Evolutionary conservation across 1,140 invertebrate species (phyloP).

Genomic region (Vollenhovia emeryi): DNA sequence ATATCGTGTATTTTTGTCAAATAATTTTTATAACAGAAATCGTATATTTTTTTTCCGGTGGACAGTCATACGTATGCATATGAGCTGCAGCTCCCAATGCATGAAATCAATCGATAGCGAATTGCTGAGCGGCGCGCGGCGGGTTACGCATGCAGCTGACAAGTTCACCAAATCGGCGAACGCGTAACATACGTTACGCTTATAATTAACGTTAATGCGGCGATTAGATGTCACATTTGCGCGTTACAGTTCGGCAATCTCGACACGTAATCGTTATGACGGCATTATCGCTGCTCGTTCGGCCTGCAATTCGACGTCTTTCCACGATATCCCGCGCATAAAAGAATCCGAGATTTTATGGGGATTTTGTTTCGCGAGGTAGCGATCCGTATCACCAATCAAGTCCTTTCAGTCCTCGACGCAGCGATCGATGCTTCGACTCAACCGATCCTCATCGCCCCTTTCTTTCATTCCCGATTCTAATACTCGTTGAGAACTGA

Average conservation of each 20-base stretch:
- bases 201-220: slow-evolving; percentile 55
- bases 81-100: neutral
- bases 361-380: slow-evolving; percentile 63
- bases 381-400: slow-evolving; percentile 68
- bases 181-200: slow-evolving; percentile 43
- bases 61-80: neutral
- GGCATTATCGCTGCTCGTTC: slow-evolving; percentile 38
- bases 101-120: slow-evolving; percentile 29
- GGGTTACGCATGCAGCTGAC: slow-evolving; percentile 30
- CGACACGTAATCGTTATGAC: slow-evolving; percentile 41
- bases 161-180: slow-evolving; percentile 41
- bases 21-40: neutral
- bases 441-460: neutral
- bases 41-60: neutral
- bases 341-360: slow-evolving; percentile 59
- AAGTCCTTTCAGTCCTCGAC: slow-evolving; percentile 64
- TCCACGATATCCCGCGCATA: slow-evolving; percentile 7
- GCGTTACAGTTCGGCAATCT: slow-evolving; percentile 35
- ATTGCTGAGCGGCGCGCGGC: neutral
- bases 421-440: slow-evolving; percentile 58
- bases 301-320: slow-evolving; percentile 10
- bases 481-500: neutral
- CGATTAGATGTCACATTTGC: slow-evolving; percentile 44
- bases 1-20: neutral
- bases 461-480: neutral